These are phyloP conservation scores for Ectropis crepuscularia DNA, from an alignment of 2,888 invertebrate genomes.

Conservation along the genomic window DNA sequence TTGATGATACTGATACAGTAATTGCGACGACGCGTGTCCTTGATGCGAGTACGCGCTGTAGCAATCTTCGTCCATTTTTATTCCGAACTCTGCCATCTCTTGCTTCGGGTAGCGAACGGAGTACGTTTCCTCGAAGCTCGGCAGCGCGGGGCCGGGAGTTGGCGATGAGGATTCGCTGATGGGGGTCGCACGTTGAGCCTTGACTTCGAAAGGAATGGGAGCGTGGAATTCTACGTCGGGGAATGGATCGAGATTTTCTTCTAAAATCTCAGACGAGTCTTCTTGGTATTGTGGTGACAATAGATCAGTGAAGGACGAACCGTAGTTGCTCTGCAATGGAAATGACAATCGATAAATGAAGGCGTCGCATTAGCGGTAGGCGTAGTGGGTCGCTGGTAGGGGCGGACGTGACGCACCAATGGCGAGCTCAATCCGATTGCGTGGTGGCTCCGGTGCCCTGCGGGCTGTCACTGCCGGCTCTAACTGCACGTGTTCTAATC, in stretches of 20 bases:
- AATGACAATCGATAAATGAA: conserved; percentile 71
- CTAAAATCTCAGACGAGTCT: conserved; percentile 88
- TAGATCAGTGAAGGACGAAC: conserved; percentile 91
- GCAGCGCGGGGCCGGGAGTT: conserved; percentile 86
- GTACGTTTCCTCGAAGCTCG: conserved; percentile 95
- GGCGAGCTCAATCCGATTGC: conserved; percentile 57
- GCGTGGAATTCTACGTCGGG: conserved; percentile 87
- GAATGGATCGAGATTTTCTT: conserved; percentile 90
- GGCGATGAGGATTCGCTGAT: conserved; percentile 77
- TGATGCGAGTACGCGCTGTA: conserved; percentile 86
- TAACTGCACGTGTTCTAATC: conserved; percentile 62
- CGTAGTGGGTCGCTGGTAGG: conserved; percentile 62
- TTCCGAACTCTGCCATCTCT: conserved; percentile 87
- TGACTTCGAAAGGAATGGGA: conserved; percentile 72
- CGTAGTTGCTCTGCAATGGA: conserved; percentile 89
- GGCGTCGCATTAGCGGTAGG: conserved; percentile 74
- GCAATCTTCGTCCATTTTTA: conserved; percentile 95
- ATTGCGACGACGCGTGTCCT: conserved; percentile 83
- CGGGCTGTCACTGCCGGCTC: conserved; percentile 46
- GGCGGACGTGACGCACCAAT: conserved; percentile 72
- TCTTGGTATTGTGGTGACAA: conserved; percentile 90
- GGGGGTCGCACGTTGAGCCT: conserved; percentile 73
- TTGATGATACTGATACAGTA: conserved; percentile 85
- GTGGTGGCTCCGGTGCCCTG: conserved; percentile 39
- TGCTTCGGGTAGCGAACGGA: conserved; percentile 89